These are phyloP conservation scores for Keiferia lycopersicella DNA, from an alignment of 2,888 invertebrate species.

Conservation along the genomic window DNA sequence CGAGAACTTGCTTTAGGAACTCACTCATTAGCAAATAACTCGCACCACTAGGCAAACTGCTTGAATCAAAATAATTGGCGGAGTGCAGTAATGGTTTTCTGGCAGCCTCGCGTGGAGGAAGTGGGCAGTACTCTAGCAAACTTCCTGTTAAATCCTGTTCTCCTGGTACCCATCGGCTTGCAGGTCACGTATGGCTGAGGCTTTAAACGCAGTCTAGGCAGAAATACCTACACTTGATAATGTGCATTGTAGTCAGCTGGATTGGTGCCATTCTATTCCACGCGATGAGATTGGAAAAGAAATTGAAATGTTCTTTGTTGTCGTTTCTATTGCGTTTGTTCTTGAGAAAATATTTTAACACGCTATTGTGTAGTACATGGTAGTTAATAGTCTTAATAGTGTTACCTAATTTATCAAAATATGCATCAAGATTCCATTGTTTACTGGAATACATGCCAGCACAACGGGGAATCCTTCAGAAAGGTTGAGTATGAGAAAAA, in stretches of 20 bases:
- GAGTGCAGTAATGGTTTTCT: slow-evolving; percentile 52
- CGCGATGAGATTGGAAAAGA: not conserved
- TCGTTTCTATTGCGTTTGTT: not conserved
- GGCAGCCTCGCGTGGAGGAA: slow-evolving; percentile 43
- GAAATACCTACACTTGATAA: slow-evolving; percentile 25
- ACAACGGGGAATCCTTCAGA: slow-evolving; percentile 51
- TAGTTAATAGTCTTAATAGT: not conserved
- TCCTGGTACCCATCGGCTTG: slow-evolving; percentile 38
- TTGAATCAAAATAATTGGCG: slow-evolving; percentile 43
- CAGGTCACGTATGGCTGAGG: slow-evolving; percentile 29
- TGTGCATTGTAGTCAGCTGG: slow-evolving; percentile 24
- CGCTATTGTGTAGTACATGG: not conserved
- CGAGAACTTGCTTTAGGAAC: slow-evolving; percentile 20
- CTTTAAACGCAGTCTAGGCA: slow-evolving; percentile 26
- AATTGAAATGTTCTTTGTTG: not conserved
- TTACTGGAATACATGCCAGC: slow-evolving; percentile 32
- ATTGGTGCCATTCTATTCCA: slow-evolving; percentile 20
- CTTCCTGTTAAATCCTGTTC: not conserved
- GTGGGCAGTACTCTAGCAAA: slow-evolving; percentile 35
- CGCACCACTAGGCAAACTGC: slow-evolving; percentile 34
- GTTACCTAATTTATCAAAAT: slow-evolving; percentile 28
- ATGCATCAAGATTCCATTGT: slow-evolving; percentile 43
- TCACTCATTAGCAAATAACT: slow-evolving; percentile 25
- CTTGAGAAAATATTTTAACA: not conserved
- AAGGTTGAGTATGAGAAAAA: slow-evolving; percentile 50